Base-by-base conservation (phyloP, 1,140 invertebrate genomes). In the Pseudomyrmex pallidus region DNA sequence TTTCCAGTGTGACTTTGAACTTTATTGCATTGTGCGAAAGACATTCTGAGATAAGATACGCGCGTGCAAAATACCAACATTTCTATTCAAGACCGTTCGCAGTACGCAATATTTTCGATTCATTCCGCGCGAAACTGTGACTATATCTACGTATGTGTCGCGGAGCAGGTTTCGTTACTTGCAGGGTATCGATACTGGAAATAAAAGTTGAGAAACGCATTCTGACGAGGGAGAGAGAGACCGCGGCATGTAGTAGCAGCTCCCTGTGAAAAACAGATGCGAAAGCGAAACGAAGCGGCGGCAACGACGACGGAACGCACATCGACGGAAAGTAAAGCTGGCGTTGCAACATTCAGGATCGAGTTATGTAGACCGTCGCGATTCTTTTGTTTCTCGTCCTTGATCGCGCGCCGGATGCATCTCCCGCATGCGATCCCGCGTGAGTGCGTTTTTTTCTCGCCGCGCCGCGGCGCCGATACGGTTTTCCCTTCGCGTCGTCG, bases 331-430 rank as follows among this genome's bases (percentile, higher is more conserved):
- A 70, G 76, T 72, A 80, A 80, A 59, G 76, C 56, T 25, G 67
- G 52, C 66, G 20, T 80, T 50, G 66, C 54, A 50, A 20, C 44
- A 72, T 80, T n/a, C 66, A 70, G 20, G 64, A 70, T 68, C 74
- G 20, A 56, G 63, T 78, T 78, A 78, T 80, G 66, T 70, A n/a
- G 64, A 78, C 50, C 76, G 63, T 78, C 76, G 64, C 76, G 44
- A 70, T 70, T 70, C 20, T 80, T 80, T 54, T 80, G 54, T 50
- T 61, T 59, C 52, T 61, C 66, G 54, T 15, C 66, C 76, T 80
- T 80, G 66, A 80, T 80, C 54, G 76, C 54, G 10, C 54, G 7
- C 44, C 35, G 44, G 76, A 50, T 35, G 35, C 54, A 70, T 70
- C 66, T 59, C 12, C 56, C 46, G 20, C 35, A 35, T 50, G 54